Evolutionary conservation across 2,888 invertebrate species (phyloP).

Genomic region (Physocephala rufipes): DNA sequence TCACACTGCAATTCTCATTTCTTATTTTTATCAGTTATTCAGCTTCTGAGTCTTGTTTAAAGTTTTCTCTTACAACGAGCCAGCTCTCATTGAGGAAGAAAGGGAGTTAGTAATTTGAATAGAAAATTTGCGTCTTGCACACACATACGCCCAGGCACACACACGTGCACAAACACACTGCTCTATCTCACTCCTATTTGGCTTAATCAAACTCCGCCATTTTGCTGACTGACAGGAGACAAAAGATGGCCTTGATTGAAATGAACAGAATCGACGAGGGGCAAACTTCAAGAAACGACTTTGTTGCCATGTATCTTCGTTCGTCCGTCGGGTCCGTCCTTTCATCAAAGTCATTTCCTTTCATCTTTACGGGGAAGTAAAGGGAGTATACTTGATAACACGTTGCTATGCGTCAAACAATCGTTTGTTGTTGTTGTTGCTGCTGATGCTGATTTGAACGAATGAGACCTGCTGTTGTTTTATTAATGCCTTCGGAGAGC

Average conservation of each 20-base stretch:
- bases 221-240: constrained; percentile 1
- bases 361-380: background rate
- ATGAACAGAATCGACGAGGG: constrained; percentile 36
- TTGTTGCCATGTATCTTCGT: constrained; percentile 38
- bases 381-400: background rate
- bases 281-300: constrained; percentile 15
- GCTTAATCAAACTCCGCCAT: background rate
- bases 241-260: constrained; percentile 47
- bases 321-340: constrained; percentile 37
- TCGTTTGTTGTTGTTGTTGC: constrained; percentile 15
- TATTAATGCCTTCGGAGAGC: constrained; percentile 33
- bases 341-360: background rate
- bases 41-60: constrained; percentile 40
- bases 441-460: background rate
- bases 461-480: constrained; percentile 19
- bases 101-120: no score
- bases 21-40: background rate
- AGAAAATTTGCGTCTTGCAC: no score
- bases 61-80: constrained; percentile 46
- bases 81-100: constrained; percentile 27
- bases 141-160: background rate
- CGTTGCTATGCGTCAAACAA: background rate
- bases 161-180: constrained; percentile 7
- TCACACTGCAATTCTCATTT: no score
- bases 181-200: background rate